Evolutionary conservation across 1,140 invertebrate species (phyloP), one percentile per base, ranked within the genome.

Genomic region (Paraescarpia echinospica): DNA sequence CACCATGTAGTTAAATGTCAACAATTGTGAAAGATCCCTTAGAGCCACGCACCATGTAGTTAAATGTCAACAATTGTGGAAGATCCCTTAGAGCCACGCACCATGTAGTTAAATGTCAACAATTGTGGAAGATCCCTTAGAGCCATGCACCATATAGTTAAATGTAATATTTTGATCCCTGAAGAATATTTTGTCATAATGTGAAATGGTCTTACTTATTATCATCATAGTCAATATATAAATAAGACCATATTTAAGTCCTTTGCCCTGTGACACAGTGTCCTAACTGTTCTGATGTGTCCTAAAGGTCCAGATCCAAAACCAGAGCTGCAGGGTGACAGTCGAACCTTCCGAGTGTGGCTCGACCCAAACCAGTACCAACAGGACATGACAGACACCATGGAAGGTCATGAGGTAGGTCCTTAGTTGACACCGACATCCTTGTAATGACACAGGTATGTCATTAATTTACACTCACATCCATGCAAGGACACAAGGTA

Each of bases 361-460:
- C 96, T 99, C 31, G 99, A 99, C 95, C 98, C 98, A 4, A 99
- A 99, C 97, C 99, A 99, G 96, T 99, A 99, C 94, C 97, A 98
- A 93, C 96, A 98, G 93, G 99, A 99, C 95, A 98, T 99, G 97
- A 94, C 94, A n/a, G 95, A 89, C 98, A 99, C 95, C 97, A 97
- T 92, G 97, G 97, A 95, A 97, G 98, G 93, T 96, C 94, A 93
- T 93, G 95, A 94, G 98, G 96, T 96, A 93, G 35, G 92, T 48
- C 34, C 35, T 35, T 90, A 77, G 89, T 35, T 90, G 8, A 90
- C 89, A 90, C n/a, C 14, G 35, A 90, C 33, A 90, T n/a, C 89
- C 33, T n/a, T 90, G 34, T 34, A 90, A 22, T 22, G 34, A 90
- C 35, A 34, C 1, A 34, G 33, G 35, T 34, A 33, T 22, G 33